phyloP scores from a whole-genome alignment of 2,888 invertebrate genomes.

The Quadroppia sp. region DNA sequence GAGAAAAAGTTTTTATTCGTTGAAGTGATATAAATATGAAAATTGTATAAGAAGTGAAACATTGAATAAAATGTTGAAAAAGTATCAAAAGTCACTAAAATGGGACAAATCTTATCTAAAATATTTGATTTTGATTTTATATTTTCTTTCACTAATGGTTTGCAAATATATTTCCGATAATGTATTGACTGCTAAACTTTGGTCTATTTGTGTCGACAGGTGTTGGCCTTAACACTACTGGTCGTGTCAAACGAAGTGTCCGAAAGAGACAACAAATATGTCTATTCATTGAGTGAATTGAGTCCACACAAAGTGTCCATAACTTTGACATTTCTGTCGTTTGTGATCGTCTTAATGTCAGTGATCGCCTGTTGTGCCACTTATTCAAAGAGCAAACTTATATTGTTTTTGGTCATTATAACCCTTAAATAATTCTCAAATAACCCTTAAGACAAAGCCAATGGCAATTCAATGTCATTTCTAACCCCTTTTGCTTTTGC shows the following conservation, averaged over 20 bases:
- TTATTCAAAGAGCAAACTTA: not conserved
- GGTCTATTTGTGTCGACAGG: not conserved
- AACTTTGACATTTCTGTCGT: not conserved
- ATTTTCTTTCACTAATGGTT: not conserved
- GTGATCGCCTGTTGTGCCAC: slow-evolving; percentile 9
- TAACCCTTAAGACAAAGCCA: not conserved
- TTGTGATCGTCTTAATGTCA: not conserved
- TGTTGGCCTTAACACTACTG: not conserved
- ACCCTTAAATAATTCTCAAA: not conserved
- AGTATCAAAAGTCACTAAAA: not conserved
- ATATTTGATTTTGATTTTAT: not conserved
- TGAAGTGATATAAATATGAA: too few relatives aligned
- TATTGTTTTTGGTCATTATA: not conserved
- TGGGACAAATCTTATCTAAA: not conserved
- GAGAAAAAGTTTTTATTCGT: too few relatives aligned
- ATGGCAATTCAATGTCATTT: too few relatives aligned
- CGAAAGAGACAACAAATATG: not conserved
- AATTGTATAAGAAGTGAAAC: too few relatives aligned
- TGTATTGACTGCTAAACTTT: not conserved
- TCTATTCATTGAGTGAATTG: not conserved
- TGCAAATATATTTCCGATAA: not conserved
- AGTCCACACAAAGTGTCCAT: not conserved
- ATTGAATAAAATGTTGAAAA: too few relatives aligned
- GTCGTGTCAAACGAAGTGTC: not conserved
- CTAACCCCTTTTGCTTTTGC: too few relatives aligned